Evolutionary conservation across 2,113 vertebrate species (phyloP).

Genomic region (Cyprinodon tularosa): DNA sequence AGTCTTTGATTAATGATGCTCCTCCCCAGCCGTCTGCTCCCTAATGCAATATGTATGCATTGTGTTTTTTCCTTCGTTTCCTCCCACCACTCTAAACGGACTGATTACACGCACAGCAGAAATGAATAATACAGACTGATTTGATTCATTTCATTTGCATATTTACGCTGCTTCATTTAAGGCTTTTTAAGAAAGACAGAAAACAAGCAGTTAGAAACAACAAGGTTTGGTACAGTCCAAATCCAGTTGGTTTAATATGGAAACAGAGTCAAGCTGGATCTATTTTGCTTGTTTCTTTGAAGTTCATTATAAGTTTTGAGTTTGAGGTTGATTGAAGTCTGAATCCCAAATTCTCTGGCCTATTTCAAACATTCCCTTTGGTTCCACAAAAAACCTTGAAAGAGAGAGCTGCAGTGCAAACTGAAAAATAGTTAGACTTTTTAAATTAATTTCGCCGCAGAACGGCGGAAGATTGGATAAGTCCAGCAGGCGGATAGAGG

Average conservation of each 20-base stretch:
- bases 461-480: too few species aligned
- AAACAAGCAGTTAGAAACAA: conserved; percentile 24
- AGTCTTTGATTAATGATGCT: conserved; percentile 70
- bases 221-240: conserved; percentile 26
- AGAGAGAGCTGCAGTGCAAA: conserved; percentile 21
- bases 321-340: conserved; percentile 70
- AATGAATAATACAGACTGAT: conserved; percentile 59
- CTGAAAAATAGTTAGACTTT: conserved; percentile 19
- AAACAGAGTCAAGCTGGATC: conserved; percentile 43
- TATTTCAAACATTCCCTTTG: conserved; percentile 65
- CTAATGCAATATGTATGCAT: conserved; percentile 75
- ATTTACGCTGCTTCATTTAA: conserved; percentile 59
- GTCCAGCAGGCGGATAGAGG: too few species aligned
- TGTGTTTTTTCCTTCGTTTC: conserved; percentile 62
- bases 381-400: conserved; percentile 44
- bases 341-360: conserved; percentile 55
- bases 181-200: conserved; percentile 33
- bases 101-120: conserved; percentile 60
- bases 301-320: conserved; percentile 73
- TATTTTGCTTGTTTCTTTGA: conserved; percentile 42
- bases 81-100: conserved; percentile 52
- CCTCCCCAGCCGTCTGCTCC: conserved; percentile 53
- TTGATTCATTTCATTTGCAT: conserved; percentile 61
- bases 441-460: conserved; percentile 4
- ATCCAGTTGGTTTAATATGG: conserved; percentile 24